These are phyloP conservation scores for Drosophila percnosoma DNA, from an alignment of 2,888 invertebrate species.

Conservation along the genomic window DNA sequence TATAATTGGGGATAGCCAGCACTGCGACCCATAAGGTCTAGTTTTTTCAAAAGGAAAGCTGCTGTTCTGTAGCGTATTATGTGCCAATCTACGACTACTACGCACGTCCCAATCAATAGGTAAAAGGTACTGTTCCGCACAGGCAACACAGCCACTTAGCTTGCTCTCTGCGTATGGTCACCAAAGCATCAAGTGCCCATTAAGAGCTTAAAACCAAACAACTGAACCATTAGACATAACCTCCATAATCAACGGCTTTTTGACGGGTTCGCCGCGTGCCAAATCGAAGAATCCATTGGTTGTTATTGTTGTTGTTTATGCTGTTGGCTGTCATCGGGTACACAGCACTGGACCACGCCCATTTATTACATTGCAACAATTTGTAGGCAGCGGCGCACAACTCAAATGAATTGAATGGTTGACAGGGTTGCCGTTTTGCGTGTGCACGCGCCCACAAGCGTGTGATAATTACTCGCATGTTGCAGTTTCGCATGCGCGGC, in stretches of 20 bases:
- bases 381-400: conserved; percentile 48
- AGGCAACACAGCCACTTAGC: conserved; percentile 7
- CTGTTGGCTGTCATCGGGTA: conserved; percentile 44
- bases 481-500: conserved; percentile 69
- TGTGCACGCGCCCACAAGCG: conserved; percentile 75
- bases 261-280: conserved; percentile 68
- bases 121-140: neutral
- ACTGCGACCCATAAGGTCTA: no score
- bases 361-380: conserved; percentile 70
- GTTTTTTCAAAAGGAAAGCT: neutral
- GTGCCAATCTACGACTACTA: neutral
- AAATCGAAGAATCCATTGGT: conserved; percentile 36
- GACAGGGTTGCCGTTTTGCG: conserved; percentile 32
- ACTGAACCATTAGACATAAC: conserved; percentile 61
- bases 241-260: conserved; percentile 77
- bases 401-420: conserved; percentile 56
- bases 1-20: no score
- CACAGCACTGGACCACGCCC: conserved; percentile 60
- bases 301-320: conserved; percentile 42
- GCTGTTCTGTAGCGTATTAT: neutral
- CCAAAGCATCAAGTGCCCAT: conserved; percentile 73
- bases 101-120: neutral
- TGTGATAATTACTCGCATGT: conserved; percentile 81
- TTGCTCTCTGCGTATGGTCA: conserved; percentile 9
- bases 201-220: conserved; percentile 71